Evolutionary conservation across 2,797 vertebrate species (phyloP).

Genomic region (Lacerta bilineata): DNA sequence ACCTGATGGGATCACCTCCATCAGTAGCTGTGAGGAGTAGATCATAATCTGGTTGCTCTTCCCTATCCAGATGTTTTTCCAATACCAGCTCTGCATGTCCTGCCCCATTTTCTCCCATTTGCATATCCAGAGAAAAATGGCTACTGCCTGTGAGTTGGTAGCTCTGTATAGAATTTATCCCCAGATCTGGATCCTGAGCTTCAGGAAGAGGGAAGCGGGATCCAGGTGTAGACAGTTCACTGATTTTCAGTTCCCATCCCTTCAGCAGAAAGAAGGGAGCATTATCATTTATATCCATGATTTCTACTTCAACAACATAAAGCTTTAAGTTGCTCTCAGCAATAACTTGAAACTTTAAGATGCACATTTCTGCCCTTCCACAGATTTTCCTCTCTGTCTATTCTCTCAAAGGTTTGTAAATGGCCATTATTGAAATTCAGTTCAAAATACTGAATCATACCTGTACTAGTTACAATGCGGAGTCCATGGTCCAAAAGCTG

Average conservation of each 20-base stretch:
- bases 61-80: conserved; percentile 9
- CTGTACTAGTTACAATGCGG: conserved; percentile 70
- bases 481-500: conserved; percentile 64
- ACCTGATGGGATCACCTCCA: conserved; percentile 13
- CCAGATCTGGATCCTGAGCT: conserved; percentile 76
- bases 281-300: conserved; percentile 80
- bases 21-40: conserved; percentile 6
- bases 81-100: not conserved
- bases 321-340: not conserved
- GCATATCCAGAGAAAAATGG: not conserved
- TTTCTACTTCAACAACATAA: conserved; percentile 72
- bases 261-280: conserved; percentile 71
- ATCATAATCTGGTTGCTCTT: conserved; percentile 10
- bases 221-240: conserved; percentile 67
- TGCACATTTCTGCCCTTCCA: conserved; percentile 55
- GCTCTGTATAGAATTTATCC: conserved; percentile 41
- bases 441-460: conserved; percentile 72
- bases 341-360: conserved; percentile 10
- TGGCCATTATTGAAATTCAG: conserved; percentile 68
- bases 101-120: not conserved
- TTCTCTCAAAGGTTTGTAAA: conserved; percentile 73
- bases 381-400: conserved; percentile 82
- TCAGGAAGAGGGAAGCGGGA: conserved; percentile 73
- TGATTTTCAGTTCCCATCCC: conserved; percentile 79
- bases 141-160: conserved; percentile 21